Percentiles rank a stretch among this genome's conserved stretches.
Evolutionary conservation across 2,113 vertebrate genomes (phyloP).

Genomic region (Pelecanus crispus): DNA sequence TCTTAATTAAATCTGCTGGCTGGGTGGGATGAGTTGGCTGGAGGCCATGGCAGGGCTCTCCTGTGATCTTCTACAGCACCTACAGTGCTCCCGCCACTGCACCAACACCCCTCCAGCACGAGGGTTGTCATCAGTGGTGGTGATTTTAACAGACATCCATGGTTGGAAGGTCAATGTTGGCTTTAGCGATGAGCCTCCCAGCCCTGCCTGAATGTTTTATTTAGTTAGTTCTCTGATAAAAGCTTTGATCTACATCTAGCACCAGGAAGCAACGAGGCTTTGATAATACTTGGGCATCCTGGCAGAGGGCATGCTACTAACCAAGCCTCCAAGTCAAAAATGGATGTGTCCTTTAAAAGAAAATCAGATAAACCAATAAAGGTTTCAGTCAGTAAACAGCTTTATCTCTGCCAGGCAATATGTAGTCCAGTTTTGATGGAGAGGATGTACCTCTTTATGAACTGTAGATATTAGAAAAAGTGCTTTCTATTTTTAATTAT

Average conservation of each 20-base stretch:
- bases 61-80: background rate
- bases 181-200: background rate
- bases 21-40: background rate
- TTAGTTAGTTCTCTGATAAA: constrained; percentile 34
- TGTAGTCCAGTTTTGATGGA: background rate
- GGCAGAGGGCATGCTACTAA: background rate
- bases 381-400: background rate
- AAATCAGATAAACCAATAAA: constrained; percentile 25
- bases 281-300: background rate
- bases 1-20: background rate
- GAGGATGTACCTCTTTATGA: background rate
- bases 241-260: constrained; percentile 61
- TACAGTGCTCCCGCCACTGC: background rate
- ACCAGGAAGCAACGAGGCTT: background rate
- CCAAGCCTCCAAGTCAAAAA: background rate
- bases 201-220: constrained; percentile 33
- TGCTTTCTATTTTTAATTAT: background rate
- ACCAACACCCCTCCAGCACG: background rate
- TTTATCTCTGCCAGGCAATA: background rate
- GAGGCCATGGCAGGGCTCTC: background rate
- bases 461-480: background rate
- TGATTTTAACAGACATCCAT: background rate
- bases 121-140: background rate
- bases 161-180: background rate
- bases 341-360: constrained; percentile 8